phyloP scores from a whole-genome alignment of 1,140 invertebrate genomes.

The Acyrthosiphon pisum region DNA sequence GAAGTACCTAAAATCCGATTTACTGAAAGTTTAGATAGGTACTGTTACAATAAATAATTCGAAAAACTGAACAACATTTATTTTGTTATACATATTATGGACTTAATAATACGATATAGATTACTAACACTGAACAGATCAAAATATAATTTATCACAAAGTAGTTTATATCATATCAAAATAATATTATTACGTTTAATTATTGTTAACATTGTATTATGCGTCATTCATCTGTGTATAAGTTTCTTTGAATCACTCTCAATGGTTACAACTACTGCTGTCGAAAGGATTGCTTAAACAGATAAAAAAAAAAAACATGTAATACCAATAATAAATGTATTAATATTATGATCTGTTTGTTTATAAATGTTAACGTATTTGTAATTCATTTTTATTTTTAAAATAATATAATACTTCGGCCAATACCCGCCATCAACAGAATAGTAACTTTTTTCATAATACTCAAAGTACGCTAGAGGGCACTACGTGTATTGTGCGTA shows the following conservation, averaged over 20 bases:
- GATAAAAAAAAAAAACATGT: too few relatives aligned
- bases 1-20: too few relatives aligned
- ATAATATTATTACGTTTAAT: too few relatives aligned
- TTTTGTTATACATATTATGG: too few relatives aligned
- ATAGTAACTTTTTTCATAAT: neutral
- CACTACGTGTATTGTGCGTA: neutral
- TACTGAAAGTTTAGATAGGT: too few relatives aligned
- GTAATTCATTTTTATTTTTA: neutral
- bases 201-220: neutral
- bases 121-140: too few relatives aligned
- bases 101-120: too few relatives aligned
- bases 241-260: neutral
- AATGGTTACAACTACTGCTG: neutral
- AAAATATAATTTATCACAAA: neutral
- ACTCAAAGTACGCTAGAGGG: neutral
- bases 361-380: neutral
- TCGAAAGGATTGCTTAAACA: neutral
- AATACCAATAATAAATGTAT: neutral
- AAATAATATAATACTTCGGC: neutral
- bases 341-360: neutral
- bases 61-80: too few relatives aligned
- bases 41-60: too few relatives aligned
- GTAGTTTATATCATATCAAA: too few relatives aligned
- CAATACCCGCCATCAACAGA: neutral
- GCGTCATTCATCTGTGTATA: neutral